Evolutionary conservation across 2,113 vertebrate genomes (phyloP).

Genomic region (Corythornis cristatus): DNA sequence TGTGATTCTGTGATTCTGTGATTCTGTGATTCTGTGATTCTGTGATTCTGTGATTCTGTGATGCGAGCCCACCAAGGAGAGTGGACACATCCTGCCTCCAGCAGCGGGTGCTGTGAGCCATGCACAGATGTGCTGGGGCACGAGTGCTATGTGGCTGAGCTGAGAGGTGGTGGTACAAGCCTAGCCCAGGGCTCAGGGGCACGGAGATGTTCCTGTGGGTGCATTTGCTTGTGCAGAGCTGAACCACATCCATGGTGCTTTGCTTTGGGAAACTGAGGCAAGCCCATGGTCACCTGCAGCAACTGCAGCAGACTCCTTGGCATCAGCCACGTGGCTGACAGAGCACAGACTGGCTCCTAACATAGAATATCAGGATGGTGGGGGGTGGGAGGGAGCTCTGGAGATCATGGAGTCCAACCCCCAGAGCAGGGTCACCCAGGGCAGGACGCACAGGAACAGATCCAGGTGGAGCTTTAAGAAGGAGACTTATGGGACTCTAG

Average conservation of each 20-base stretch:
- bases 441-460: too few relatives aligned
- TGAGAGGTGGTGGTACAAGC: background rate
- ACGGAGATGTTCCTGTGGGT: background rate
- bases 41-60: background rate
- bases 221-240: background rate
- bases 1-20: too few relatives aligned
- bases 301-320: background rate
- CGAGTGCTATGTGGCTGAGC: accelerated
- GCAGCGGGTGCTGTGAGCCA: accelerated
- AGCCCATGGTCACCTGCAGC: background rate
- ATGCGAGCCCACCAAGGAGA: background rate
- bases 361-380: too few relatives aligned
- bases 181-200: background rate
- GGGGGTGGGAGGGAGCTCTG: too few relatives aligned
- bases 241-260: background rate
- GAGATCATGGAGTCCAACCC: too few relatives aligned
- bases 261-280: background rate
- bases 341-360: background rate
- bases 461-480: too few relatives aligned
- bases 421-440: too few relatives aligned
- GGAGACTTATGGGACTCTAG: background rate
- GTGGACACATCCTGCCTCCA: accelerated
- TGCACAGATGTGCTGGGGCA: background rate
- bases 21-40: too few relatives aligned
- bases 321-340: background rate